Percentiles rank a stretch among this genome's conserved stretches.
Conservation (phyloP, 2,797 vertebrate genomes). For the Poeciliopsis presidionis region DNA sequence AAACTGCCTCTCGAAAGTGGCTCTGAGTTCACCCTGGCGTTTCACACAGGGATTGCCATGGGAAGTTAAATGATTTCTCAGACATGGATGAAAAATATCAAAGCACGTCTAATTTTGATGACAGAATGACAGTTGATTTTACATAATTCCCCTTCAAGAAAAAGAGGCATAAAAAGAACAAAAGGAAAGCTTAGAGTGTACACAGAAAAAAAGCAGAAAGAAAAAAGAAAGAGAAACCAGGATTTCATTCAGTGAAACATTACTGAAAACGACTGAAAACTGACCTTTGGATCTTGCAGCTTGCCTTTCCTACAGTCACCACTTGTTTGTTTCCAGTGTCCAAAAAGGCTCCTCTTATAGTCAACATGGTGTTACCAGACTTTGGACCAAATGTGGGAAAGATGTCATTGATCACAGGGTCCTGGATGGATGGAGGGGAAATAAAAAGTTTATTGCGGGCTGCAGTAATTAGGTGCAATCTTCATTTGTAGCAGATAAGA, state of each 20-base stretch:
- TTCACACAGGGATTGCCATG: no score
- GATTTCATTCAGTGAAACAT: background rate
- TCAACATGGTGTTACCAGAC: slow-evolving; percentile 91
- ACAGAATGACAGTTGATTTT: no score
- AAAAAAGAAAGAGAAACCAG: background rate
- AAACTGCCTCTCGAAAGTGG: no score
- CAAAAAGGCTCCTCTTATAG: slow-evolving; percentile 87
- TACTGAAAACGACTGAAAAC: background rate
- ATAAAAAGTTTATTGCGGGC: background rate
- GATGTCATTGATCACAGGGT: slow-evolving; percentile 88
- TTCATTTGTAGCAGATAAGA: background rate
- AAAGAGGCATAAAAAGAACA: background rate
- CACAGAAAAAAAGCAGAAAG: background rate
- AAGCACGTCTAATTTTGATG: no score
- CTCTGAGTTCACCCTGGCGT: no score
- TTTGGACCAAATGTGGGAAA: slow-evolving; percentile 92
- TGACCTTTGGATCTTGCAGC: slow-evolving; percentile 80
- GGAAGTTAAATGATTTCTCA: no score
- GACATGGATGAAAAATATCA: no score
- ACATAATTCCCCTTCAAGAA: background rate
- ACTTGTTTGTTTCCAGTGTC: slow-evolving; percentile 86
- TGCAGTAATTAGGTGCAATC: background rate
- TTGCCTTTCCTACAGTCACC: slow-evolving; percentile 83
- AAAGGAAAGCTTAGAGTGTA: background rate
- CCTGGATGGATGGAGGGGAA: slow-evolving; percentile 78